Conservation (phyloP, 2,888 invertebrate species). For the Halictus quadricinctus region DNA sequence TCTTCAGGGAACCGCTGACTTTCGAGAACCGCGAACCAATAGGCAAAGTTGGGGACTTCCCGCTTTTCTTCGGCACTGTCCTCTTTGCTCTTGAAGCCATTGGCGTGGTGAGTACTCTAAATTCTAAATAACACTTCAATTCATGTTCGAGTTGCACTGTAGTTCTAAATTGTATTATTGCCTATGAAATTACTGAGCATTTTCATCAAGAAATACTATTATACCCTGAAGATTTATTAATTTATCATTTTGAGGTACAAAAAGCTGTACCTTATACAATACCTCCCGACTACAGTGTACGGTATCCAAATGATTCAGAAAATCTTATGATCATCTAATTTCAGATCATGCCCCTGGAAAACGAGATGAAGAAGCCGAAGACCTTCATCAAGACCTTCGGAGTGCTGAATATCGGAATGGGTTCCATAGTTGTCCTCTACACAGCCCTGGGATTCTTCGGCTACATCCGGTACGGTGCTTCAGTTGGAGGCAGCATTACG, state of each 20-base stretch:
- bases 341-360: conserved; percentile 95
- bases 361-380: conserved; percentile 95
- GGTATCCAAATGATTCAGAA: background rate
- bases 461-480: conserved; percentile 91
- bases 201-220: background rate
- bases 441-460: conserved; percentile 95
- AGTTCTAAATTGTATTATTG: background rate
- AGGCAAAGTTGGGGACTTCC: conserved; percentile 88
- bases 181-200: background rate
- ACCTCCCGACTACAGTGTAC: too few species aligned
- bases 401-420: conserved; percentile 93
- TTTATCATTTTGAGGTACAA: too few species aligned
- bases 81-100: conserved; percentile 98
- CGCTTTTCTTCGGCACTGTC: conserved; percentile 97
- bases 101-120: conserved; percentile 87
- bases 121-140: background rate
- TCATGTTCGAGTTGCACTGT: background rate
- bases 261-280: too few species aligned
- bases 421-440: conserved; percentile 91
- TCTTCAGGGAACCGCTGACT: conserved; percentile 89
- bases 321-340: background rate
- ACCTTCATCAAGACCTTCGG: conserved; percentile 91
- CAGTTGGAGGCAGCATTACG: conserved; percentile 91
- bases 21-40: conserved; percentile 86
- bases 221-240: background rate